Evolutionary conservation across 2,797 vertebrate species (phyloP).

Genomic region (Phalanger gymnotis): DNA sequence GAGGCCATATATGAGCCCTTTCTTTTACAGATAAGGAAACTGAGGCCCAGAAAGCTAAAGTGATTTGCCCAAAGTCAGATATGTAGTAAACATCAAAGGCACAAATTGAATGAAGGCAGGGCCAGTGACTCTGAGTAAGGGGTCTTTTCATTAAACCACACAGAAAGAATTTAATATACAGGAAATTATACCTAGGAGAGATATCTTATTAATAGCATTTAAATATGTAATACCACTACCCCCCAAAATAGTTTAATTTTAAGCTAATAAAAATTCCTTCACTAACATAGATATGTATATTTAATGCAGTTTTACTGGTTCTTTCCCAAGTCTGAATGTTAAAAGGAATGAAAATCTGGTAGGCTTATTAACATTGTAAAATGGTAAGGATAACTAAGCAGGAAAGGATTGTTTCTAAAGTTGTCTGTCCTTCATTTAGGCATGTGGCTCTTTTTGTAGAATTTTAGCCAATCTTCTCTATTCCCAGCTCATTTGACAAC

Average conservation of each 20-base stretch:
- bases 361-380: slow-evolving; percentile 1
- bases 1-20: background rate
- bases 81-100: background rate
- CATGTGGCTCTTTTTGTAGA: background rate
- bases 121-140: background rate
- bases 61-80: background rate
- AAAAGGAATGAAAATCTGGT: slow-evolving; percentile 11
- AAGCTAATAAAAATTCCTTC: slow-evolving; percentile 46
- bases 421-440: slow-evolving; percentile 35
- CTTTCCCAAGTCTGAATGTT: slow-evolving; percentile 23
- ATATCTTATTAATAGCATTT: slow-evolving; percentile 52
- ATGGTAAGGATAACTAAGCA: background rate
- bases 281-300: slow-evolving; percentile 41
- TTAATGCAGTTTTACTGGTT: slow-evolving; percentile 35
- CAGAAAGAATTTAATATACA: slow-evolving; percentile 41
- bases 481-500: background rate
- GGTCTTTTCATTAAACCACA: slow-evolving; percentile 5
- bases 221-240: slow-evolving; percentile 61
- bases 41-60: background rate
- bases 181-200: slow-evolving; percentile 31
- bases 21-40: background rate
- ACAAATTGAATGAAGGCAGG: background rate
- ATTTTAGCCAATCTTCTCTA: background rate
- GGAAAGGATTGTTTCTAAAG: background rate
- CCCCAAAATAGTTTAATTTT: slow-evolving; percentile 51